These are phyloP conservation scores for Schizotus pectinicornis DNA, from an alignment of 2,888 invertebrate genomes.

Conservation along the genomic window DNA sequence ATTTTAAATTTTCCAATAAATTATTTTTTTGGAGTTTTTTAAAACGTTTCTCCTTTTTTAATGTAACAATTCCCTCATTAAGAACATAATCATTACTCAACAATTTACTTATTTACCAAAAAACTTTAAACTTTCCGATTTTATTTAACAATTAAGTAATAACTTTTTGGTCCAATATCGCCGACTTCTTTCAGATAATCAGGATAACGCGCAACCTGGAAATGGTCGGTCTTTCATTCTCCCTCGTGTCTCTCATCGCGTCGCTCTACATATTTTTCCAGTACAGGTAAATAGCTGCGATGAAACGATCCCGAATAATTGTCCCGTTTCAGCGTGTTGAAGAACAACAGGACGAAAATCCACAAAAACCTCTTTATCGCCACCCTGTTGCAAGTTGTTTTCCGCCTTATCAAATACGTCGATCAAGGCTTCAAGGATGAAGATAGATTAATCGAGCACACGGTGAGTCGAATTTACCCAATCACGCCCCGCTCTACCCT, in stretches of 20 bases:
- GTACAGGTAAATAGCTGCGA: conserved; percentile 70
- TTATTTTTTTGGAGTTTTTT: too few species aligned
- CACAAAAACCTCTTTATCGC: conserved; percentile 86
- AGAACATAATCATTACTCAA: too few species aligned
- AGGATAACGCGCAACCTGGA: conserved; percentile 78
- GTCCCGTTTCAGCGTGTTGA: conserved; percentile 66
- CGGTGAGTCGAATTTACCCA: conserved; percentile 62
- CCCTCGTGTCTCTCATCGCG: conserved; percentile 74
- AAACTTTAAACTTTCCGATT: too few species aligned
- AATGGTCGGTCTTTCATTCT: conserved; percentile 80
- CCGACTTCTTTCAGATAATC: conserved; percentile 65
- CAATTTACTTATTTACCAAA: too few species aligned
- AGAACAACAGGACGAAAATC: conserved; percentile 83
- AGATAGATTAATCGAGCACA: conserved; percentile 65
- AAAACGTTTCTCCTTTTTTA: too few species aligned
- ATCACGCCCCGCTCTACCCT: conserved; percentile 2
- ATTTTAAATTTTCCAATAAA: too few species aligned
- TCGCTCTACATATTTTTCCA: conserved; percentile 82
- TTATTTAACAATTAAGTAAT: too few species aligned
- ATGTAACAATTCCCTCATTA: too few species aligned
- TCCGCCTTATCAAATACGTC: conserved; percentile 75
- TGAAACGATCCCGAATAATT: conserved; percentile 6
- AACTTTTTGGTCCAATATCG: not conserved
- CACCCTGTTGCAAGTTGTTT: conserved; percentile 77
- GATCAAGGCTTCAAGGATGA: conserved; percentile 64